A percentile compares a stretch with the other conserved stretches of the same genome.
Evolutionary conservation across 2,888 invertebrate genomes (phyloP).

Genomic region (Iselma pallidipennis): DNA sequence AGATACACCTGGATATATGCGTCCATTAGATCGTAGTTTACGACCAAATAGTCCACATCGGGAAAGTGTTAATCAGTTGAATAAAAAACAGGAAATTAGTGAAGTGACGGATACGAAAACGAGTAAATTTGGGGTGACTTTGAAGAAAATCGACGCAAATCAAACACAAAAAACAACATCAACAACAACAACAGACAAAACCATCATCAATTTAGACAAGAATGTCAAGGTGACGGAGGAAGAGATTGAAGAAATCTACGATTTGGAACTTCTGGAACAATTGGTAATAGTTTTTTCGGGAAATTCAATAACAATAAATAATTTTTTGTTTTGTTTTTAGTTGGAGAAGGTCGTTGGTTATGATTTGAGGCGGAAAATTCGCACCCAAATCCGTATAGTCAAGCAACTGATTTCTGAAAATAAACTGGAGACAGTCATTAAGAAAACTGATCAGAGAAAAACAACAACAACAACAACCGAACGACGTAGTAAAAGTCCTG

Average conservation of each 20-base stretch:
- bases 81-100: conserved; percentile 25
- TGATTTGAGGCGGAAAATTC: conserved; percentile 75
- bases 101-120: conserved; percentile 44
- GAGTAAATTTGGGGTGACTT: conserved; percentile 70
- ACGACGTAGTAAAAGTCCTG: conserved; percentile 23
- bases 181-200: conserved; percentile 57
- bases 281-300: conserved; percentile 60
- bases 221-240: conserved; percentile 52
- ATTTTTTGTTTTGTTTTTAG: conserved; percentile 55
- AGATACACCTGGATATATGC: conserved; percentile 27
- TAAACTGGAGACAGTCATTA: conserved; percentile 37
- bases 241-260: conserved; percentile 74
- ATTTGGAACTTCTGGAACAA: conserved; percentile 70
- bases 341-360: conserved; percentile 77
- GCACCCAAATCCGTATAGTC: conserved; percentile 75
- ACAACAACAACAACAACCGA: conserved; percentile 8
- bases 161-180: conserved; percentile 56
- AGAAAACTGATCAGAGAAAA: conserved; percentile 28
- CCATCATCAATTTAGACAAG: conserved; percentile 56
- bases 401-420: conserved; percentile 62
- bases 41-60: conserved; percentile 37
- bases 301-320: not conserved
- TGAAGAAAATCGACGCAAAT: conserved; percentile 63
- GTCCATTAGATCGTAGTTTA: conserved; percentile 21
- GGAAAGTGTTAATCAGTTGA: conserved; percentile 21